Conservation (phyloP, 2,113 vertebrate species). For the Takifugu bimaculatus region DNA sequence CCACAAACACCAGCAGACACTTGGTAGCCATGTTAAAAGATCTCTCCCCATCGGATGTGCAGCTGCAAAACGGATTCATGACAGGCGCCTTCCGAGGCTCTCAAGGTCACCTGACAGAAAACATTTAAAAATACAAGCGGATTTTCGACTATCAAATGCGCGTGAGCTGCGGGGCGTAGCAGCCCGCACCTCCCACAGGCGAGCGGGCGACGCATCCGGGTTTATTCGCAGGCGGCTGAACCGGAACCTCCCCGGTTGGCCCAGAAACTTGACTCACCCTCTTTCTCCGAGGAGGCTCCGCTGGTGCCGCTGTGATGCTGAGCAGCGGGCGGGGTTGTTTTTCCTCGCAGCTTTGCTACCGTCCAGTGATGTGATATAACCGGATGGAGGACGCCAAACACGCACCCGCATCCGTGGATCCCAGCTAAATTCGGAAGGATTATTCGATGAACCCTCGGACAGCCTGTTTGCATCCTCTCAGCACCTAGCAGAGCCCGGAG, state of each 20-base stretch:
- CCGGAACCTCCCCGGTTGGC: conserved; percentile 4
- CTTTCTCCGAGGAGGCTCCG: conserved; percentile 18
- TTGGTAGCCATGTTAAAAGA: too few species aligned
- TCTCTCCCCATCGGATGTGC: too few species aligned
- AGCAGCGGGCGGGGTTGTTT: conserved; percentile 69
- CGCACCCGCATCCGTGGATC: background rate
- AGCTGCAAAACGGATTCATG: too few species aligned
- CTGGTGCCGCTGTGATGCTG: conserved; percentile 65
- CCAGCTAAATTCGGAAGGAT: background rate
- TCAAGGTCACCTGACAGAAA: too few species aligned
- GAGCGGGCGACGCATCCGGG: too few species aligned
- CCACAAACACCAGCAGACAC: too few species aligned
- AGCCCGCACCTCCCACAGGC: too few species aligned
- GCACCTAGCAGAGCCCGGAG: conserved; percentile 2
- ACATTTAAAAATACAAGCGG: too few species aligned
- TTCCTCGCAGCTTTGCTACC: conserved; percentile 49
- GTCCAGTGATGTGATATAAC: conserved; percentile 46
- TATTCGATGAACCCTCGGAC: conserved; percentile 32
- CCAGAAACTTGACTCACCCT: conserved; percentile 14
- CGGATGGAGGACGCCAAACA: conserved; percentile 27
- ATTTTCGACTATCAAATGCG: too few species aligned
- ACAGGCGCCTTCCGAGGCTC: too few species aligned
- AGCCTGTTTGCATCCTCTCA: conserved; percentile 40
- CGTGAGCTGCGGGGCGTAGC: too few species aligned
- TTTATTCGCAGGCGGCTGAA: fast-evolving